Base-by-base conservation (phyloP, 2,113 vertebrate genomes). In the Axis porcinus region DNA sequence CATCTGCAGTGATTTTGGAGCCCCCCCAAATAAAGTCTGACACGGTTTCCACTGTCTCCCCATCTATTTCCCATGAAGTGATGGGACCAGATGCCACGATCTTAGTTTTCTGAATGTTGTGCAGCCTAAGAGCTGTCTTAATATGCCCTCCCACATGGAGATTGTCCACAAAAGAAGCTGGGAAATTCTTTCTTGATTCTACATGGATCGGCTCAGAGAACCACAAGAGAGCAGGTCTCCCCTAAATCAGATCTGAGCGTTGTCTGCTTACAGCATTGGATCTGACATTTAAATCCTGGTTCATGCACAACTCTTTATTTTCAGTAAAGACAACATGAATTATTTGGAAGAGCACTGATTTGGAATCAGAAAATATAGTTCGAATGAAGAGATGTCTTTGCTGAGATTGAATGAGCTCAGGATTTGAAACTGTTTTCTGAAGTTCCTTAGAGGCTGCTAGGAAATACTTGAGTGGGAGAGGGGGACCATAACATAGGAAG, bases 401-500 rank as follows among this genome's bases (percentile, higher is more conserved):
- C 33, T 43, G 27, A 83, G 7, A 62, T 0, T 64, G 43, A 17
- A 70, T 62, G 83, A 54, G 43, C 12, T 81, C 27, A 47, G 36
- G n/a, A 19, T 88, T 87, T 43, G 25, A 58, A 95, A 36, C 16
- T 47, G 11, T 16, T 76, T 70, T 33, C 17, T 27, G n/a, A 36
- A 36, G 16, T 45, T 27, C n/a, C 14, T 76, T 57, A 70, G 62
- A 43, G 40, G 13, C 2, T 4, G 36, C 27, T 15, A 33, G 62
- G 28, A 78, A n/a, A 40, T 28, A 36, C 13, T 5, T n/a, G 45
- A 25, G 27, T 30, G 16, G 50, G 64, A 78, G 55, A 58, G 17
- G 2, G 23, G 19, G 27, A 21, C 2, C 6, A 17, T 7, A 36
- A 28, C 0, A 60, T 6, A 15, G 17, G 21, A 28, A 45, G 11